Conservation (phyloP, 2,888 invertebrate genomes). For the Bibio marci region DNA sequence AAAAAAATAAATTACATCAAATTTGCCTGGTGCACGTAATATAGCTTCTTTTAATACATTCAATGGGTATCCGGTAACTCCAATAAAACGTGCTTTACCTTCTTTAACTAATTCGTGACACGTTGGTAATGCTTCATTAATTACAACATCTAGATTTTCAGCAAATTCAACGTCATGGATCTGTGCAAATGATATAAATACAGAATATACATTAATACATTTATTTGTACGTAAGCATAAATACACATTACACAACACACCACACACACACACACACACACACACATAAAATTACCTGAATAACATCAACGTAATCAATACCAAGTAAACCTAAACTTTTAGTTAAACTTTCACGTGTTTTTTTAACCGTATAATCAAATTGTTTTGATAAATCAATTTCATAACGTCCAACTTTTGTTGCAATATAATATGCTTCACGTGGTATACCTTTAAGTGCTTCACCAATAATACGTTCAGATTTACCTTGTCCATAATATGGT, state of each 20-base stretch:
- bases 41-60: conserved; percentile 56
- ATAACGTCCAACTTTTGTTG: conserved; percentile 86
- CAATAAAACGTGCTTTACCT: conserved; percentile 62
- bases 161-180: conserved; percentile 89
- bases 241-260: too few species aligned
- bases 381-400: conserved; percentile 46
- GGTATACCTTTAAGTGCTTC: conserved; percentile 67
- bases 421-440: conserved; percentile 66
- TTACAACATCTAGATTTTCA: conserved; percentile 48
- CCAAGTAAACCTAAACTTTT: conserved; percentile 54
- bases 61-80: conserved; percentile 75
- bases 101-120: conserved; percentile 54
- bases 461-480: conserved; percentile 66
- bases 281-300: too few species aligned
- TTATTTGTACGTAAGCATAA: not conserved
- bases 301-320: conserved; percentile 70
- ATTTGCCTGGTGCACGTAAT: conserved; percentile 35
- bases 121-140: conserved; percentile 75
- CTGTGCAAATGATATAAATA: conserved; percentile 34
- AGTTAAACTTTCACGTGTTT: conserved; percentile 56
- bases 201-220: not conserved
- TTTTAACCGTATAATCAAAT: conserved; percentile 74
- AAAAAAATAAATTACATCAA: conserved; percentile 15
- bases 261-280: too few species aligned
- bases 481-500: conserved; percentile 84